Conservation (phyloP, 1,140 invertebrate genomes). For the Callitettix versicolor region DNA sequence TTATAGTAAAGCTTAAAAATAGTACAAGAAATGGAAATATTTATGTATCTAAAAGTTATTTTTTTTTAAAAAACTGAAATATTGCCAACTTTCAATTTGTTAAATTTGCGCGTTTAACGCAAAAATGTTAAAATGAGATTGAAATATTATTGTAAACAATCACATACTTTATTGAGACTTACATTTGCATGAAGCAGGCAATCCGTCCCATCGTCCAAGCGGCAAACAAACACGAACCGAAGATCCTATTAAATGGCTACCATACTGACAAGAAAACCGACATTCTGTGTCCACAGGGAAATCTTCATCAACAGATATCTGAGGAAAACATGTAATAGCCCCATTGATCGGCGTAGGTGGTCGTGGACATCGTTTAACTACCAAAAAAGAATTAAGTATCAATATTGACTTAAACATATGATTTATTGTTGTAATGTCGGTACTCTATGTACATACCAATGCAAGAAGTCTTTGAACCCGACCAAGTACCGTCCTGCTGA, state of each 20-base stretch:
- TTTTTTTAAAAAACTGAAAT: no score
- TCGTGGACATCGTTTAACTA: constrained; percentile 50
- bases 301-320: constrained; percentile 31
- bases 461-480: constrained; percentile 47
- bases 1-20: no score
- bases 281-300: constrained; percentile 52
- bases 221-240: constrained; percentile 52
- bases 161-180: constrained; percentile 28
- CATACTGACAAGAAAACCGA: constrained; percentile 50
- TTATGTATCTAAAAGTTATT: no score
- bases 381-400: constrained; percentile 21
- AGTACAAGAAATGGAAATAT: no score
- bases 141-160: no score
- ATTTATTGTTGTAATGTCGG: neutral
- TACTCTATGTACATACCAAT: constrained; percentile 33
- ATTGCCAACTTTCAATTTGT: no score
- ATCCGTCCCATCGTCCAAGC: constrained; percentile 55
- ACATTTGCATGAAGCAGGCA: constrained; percentile 55
- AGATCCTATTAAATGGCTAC: constrained; percentile 53
- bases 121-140: no score
- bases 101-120: no score
- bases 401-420: neutral
- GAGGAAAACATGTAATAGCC: constrained; percentile 44
- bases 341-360: constrained; percentile 45
- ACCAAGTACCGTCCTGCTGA: constrained; percentile 52